Conservation (phyloP, 2,797 vertebrate genomes). For the Syngnathus acus region DNA sequence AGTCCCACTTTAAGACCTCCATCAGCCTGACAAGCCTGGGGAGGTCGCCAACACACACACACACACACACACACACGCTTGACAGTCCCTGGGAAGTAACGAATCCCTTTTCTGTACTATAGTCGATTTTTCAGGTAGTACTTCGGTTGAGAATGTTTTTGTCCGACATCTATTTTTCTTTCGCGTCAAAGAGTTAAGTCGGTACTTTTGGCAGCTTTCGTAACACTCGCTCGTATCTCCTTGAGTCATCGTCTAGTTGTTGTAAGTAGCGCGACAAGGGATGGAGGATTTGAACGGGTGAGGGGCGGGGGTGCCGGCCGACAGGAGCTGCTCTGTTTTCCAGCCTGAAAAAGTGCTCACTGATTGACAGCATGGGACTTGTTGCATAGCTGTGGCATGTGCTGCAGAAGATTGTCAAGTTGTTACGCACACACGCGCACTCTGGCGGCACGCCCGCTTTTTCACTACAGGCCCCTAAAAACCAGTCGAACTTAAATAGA, state of each 20-base stretch:
- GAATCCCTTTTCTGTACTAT: no score
- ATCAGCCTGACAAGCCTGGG: conserved; percentile 61
- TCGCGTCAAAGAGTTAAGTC: no score
- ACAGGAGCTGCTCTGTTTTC: conserved; percentile 52
- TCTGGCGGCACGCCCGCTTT: conserved; percentile 13
- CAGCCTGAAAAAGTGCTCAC: conserved; percentile 21
- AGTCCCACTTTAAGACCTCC: conserved; percentile 53
- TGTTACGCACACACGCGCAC: conserved; percentile 7
- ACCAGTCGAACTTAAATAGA: background rate
- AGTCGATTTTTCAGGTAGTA: no score
- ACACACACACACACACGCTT: background rate
- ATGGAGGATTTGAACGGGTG: background rate
- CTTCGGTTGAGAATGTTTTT: no score
- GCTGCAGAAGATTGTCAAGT: conserved; percentile 16
- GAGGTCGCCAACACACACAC: conserved; percentile 37
- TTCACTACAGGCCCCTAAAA: conserved; percentile 22
- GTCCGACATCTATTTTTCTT: no score
- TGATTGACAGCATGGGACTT: conserved; percentile 38
- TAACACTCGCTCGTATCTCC: conserved; percentile 15
- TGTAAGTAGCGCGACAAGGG: conserved; percentile 35
- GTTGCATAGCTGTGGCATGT: conserved; percentile 21
- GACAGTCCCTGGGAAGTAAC: no score
- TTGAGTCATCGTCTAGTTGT: conserved; percentile 11
- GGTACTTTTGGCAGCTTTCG: conserved; percentile 10
- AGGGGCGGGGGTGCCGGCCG: background rate